A percentile compares a stretch with the other conserved stretches of the same genome.
phyloP scores from a whole-genome alignment of 2,888 invertebrate genomes.

The Mythimna vitellina region DNA sequence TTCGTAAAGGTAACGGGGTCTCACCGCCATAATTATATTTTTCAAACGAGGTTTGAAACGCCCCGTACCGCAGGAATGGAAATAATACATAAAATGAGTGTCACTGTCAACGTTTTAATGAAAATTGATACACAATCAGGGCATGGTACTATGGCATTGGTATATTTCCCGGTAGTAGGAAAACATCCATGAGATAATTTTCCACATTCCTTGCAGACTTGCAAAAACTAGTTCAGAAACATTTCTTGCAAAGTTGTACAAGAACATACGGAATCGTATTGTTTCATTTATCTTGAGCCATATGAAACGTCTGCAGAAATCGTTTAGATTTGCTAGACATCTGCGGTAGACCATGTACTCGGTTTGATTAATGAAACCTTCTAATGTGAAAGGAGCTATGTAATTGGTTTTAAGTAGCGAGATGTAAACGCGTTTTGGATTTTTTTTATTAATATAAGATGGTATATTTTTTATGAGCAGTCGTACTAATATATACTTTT shows the following conservation, averaged over 20 bases:
- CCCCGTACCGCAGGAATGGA: no score
- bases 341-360: slow-evolving; percentile 18
- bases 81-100: no score
- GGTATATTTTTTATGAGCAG: background rate
- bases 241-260: background rate
- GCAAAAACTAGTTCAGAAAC: no score
- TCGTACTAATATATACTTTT: background rate
- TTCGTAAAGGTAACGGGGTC: no score
- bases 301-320: slow-evolving; percentile 6
- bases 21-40: no score
- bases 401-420: slow-evolving; percentile 4
- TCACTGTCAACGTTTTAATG: no score
- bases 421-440: background rate
- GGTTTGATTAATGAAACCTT: slow-evolving; percentile 32
- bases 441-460: background rate
- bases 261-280: background rate
- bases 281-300: background rate
- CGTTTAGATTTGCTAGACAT: slow-evolving; percentile 8
- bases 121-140: no score
- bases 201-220: no score
- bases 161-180: no score
- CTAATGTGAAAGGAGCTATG: slow-evolving; percentile 10
- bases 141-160: no score
- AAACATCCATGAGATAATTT: no score
- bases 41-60: no score